Base-by-base conservation (phyloP, 2,888 invertebrate genomes). In the Cephus rjabovi region DNA sequence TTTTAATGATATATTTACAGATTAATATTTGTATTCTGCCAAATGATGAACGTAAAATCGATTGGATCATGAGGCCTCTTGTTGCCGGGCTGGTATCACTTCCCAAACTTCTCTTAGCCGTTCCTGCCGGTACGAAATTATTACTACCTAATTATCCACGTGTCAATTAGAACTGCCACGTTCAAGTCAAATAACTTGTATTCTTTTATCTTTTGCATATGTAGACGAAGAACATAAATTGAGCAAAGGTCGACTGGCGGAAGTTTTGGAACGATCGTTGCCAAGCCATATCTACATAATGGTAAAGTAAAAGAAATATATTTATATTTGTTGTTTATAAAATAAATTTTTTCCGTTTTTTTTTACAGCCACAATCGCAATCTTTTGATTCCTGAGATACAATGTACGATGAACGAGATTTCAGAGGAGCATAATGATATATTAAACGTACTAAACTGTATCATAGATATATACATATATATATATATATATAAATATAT, bases 31-130 rank as follows among this genome's bases (percentile, higher is more conserved):
- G 90, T 35, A 87, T 93, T 82, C 86, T 95, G 75, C 96, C 96
- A 0, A 93, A 93, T 80, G 94, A 94, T 69, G 93, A 92, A 79
- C 93, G 94, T 80, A 93, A 93, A 79, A 89, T 96, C 69, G 93
- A 94, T 84, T 97, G 96, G 93, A 96, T 96, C 89, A 93, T 97
- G 80, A 96, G 96, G 86, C 97, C 97, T 0, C 89, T 95, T 77
- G 91, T 93, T 56, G 93, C 94, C 34, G 95, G 95, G 70, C 93
- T 94, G 79, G 93, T 94, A n/a, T 91, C 92, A 56, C 91, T 94
- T 84, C 94, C 94, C 69, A 91, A 92, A 74, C 86, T 94, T 15
- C 92, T 92, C 34, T 87, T 94, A 71, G 90, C 92, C 79, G 92
- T 93, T 83, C 88, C 92, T 37, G 76, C 86, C 40, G 91, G 91